Conservation (phyloP, 2,797 vertebrate genomes). For the Coilia nasus region DNA sequence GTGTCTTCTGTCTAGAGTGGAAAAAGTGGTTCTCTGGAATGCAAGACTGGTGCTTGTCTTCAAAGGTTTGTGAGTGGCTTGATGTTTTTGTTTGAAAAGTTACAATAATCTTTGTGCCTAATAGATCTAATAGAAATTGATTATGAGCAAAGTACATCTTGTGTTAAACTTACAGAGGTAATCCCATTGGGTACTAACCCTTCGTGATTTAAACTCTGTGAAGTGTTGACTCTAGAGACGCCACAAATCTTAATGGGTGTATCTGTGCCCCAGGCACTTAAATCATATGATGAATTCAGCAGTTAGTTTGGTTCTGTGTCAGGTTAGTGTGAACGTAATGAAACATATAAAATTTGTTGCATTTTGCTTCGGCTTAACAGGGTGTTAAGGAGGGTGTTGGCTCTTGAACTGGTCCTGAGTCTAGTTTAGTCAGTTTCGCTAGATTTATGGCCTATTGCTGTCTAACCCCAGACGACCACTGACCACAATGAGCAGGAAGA, state of each 20-base stretch:
- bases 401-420: neutral
- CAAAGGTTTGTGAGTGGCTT: neutral
- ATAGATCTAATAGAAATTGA: neutral
- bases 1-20: neutral
- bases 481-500: neutral
- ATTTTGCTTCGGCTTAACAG: neutral
- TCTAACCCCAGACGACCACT: neutral
- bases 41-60: neutral
- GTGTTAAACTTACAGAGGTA: neutral
- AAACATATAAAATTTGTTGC: neutral
- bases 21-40: neutral
- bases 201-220: neutral
- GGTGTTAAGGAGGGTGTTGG: neutral
- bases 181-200: neutral
- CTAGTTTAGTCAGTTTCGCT: neutral
- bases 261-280: neutral
- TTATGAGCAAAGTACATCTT: neutral
- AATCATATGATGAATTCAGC: neutral
- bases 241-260: neutral
- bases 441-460: neutral
- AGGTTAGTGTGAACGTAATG: neutral
- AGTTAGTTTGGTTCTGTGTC: neutral
- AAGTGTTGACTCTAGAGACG: too few relatives aligned
- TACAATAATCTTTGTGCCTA: neutral
- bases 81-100: neutral